Evolutionary conservation across 2,113 vertebrate genomes (phyloP).

Genomic region (Bettongia penicillata): DNA sequence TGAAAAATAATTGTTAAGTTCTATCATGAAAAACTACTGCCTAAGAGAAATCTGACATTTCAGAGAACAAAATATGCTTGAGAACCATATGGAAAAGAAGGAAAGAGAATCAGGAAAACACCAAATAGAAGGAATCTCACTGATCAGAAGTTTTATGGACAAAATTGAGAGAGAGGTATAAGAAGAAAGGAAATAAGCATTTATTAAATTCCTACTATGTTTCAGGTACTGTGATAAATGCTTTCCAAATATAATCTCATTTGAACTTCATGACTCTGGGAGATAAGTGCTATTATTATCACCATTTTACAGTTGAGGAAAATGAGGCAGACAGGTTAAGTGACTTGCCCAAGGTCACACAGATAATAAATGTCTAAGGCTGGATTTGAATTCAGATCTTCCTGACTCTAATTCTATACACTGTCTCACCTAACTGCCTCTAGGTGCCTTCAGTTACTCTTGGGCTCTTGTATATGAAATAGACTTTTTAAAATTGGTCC

Average conservation of each 20-base stretch:
- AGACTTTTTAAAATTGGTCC: background rate
- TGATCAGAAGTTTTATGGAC: background rate
- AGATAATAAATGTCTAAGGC: background rate
- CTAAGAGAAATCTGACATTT: slow-evolving; percentile 29
- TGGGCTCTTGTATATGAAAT: background rate
- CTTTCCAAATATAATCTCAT: background rate
- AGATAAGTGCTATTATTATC: background rate
- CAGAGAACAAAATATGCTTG: background rate
- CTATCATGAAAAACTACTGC: slow-evolving; percentile 16
- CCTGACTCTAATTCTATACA: background rate
- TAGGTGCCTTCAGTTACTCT: background rate
- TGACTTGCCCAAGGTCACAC: background rate
- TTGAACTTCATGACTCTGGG: background rate
- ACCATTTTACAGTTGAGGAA: background rate
- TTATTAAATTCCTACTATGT: background rate
- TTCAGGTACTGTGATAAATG: background rate
- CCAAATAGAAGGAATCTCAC: background rate
- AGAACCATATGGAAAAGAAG: slow-evolving; percentile 24
- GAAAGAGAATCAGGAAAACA: background rate
- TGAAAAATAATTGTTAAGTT: slow-evolving; percentile 16
- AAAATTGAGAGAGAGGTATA: background rate
- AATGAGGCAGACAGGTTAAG: background rate
- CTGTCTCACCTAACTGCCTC: background rate
- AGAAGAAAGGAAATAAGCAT: background rate
- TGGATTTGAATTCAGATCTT: background rate